Evolutionary conservation across 2,888 invertebrate genomes (phyloP).

Genomic region (Cyrtodaria siliqua): DNA sequence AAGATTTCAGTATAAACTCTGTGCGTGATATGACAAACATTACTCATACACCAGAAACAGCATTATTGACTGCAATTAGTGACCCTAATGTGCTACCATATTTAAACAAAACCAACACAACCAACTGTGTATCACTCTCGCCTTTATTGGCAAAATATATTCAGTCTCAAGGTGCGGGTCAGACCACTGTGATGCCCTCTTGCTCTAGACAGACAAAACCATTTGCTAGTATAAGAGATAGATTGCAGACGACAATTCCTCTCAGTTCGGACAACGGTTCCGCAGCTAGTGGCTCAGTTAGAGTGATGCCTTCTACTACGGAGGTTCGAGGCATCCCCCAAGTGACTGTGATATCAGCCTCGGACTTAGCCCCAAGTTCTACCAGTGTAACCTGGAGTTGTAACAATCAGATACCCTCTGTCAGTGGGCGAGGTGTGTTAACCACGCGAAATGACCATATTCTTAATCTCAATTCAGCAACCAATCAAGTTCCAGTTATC

Average conservation of each 20-base stretch:
- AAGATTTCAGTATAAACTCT: too few relatives aligned
- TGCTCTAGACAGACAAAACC: conserved; percentile 7
- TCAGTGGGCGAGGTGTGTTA: too few relatives aligned
- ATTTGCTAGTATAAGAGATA: conserved; percentile 50
- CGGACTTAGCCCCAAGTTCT: too few relatives aligned
- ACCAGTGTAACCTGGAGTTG: too few relatives aligned
- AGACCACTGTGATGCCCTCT: not conserved
- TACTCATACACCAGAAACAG: too few relatives aligned
- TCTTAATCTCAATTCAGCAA: too few relatives aligned
- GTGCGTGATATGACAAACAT: too few relatives aligned
- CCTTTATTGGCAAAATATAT: conserved; percentile 26
- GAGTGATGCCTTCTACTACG: not conserved
- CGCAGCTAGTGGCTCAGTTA: not conserved
- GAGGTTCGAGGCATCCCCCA: conserved; percentile 34
- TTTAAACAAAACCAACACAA: too few relatives aligned
- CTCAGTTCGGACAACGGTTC: conserved; percentile 9
- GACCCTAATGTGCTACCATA: too few relatives aligned
- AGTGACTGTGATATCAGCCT: conserved; percentile 44
- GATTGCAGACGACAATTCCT: conserved; percentile 43
- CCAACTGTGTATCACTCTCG: not conserved
- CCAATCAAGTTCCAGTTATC: conserved; percentile 5
- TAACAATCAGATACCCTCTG: too few relatives aligned
- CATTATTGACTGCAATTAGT: too few relatives aligned
- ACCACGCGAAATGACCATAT: too few relatives aligned
- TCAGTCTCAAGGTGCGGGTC: not conserved